phyloP scores from a whole-genome alignment of 2,888 invertebrate genomes.

The Augiades crinisus region DNA sequence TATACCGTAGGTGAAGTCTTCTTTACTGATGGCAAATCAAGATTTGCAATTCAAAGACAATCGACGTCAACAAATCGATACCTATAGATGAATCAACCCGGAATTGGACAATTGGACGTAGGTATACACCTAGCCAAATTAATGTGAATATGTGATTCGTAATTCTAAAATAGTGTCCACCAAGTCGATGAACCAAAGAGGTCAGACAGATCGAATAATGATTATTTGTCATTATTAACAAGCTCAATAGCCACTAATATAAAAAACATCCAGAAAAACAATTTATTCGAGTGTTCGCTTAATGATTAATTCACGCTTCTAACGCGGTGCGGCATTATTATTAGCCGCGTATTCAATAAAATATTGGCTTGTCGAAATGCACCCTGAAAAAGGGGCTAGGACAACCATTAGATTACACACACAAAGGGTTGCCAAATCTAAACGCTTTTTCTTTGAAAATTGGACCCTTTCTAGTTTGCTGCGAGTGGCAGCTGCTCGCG shows the following conservation, averaged over 20 bases:
- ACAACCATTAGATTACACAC: conserved; percentile 57
- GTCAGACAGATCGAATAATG: conserved; percentile 26
- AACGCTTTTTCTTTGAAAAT: conserved; percentile 57
- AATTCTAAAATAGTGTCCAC: conserved; percentile 6
- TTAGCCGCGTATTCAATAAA: conserved; percentile 6
- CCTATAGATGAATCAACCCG: too few relatives aligned
- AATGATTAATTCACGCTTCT: neutral
- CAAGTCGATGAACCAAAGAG: conserved; percentile 32
- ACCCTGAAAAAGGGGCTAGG: conserved; percentile 49
- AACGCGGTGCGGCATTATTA: conserved; percentile 9
- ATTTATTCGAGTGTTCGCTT: neutral
- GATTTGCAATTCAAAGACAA: too few relatives aligned
- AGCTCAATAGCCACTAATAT: conserved; percentile 8
- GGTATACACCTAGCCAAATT: conserved; percentile 4
- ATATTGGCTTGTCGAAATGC: conserved; percentile 21
- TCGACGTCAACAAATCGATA: too few relatives aligned
- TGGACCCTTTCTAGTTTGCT: conserved; percentile 49
- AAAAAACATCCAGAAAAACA: conserved; percentile 8
- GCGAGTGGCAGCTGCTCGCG: conserved; percentile 59
- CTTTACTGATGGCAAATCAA: too few relatives aligned
- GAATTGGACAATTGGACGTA: neutral
- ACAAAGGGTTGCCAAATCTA: conserved; percentile 74
- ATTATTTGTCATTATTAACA: conserved; percentile 20
- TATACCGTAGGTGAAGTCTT: too few relatives aligned
- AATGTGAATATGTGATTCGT: neutral